These are phyloP conservation scores for Lasiurus cinereus DNA, from an alignment of 2,113 vertebrate species.

Conservation along the genomic window DNA sequence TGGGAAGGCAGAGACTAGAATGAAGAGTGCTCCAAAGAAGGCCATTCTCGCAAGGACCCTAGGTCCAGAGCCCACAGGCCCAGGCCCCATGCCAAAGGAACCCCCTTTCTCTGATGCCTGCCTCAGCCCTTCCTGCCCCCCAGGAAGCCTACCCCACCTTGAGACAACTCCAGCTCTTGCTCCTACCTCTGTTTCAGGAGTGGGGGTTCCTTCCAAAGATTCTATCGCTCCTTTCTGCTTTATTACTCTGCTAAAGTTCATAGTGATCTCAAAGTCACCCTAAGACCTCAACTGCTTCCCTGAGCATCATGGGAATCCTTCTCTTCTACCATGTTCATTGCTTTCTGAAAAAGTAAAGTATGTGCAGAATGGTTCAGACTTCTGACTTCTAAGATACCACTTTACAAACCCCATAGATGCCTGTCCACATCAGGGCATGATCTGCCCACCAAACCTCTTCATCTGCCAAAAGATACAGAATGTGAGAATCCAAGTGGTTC, in stretches of 20 bases:
- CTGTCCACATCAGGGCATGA: neutral
- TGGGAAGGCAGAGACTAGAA: neutral
- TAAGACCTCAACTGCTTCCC: neutral
- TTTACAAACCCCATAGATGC: neutral
- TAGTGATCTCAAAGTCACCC: neutral
- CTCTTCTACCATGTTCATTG: neutral
- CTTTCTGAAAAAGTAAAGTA: neutral
- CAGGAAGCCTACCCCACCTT: neutral
- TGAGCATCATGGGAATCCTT: neutral
- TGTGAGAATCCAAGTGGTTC: constrained; percentile 95
- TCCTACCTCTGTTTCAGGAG: neutral
- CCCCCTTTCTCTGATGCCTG: neutral
- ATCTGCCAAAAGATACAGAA: constrained; percentile 94
- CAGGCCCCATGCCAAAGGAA: neutral
- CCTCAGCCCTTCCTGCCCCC: neutral
- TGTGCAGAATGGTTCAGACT: neutral
- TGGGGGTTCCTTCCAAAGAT: neutral
- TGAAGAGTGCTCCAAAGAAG: neutral
- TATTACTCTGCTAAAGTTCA: neutral
- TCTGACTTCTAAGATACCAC: neutral
- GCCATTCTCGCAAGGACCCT: neutral
- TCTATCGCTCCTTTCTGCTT: neutral
- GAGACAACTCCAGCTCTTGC: neutral
- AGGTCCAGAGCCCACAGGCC: neutral
- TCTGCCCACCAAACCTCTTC: constrained; percentile 21